These are phyloP conservation scores for Danionella dracula DNA, from an alignment of 2,797 vertebrate species.

Conservation along the genomic window DNA sequence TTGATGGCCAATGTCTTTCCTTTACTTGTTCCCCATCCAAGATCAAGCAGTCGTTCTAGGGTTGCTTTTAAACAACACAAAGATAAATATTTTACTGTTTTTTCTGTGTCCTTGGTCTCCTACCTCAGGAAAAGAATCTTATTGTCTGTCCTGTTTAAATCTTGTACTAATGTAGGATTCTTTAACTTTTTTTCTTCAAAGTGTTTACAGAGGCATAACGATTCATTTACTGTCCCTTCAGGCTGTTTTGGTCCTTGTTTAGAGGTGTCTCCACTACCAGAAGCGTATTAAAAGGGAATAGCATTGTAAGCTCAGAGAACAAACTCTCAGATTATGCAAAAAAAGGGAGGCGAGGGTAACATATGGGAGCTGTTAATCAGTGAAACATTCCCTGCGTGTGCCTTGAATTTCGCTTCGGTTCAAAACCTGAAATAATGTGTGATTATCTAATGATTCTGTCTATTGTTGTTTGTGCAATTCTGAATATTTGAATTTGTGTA, in stretches of 20 bases:
- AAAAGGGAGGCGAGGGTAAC: conserved; percentile 9
- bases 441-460: not conserved
- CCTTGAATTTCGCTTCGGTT: no score
- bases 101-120: conserved; percentile 39
- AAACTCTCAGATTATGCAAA: not conserved
- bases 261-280: not conserved
- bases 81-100: no score
- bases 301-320: not conserved
- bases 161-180: not conserved
- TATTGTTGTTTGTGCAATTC: not conserved
- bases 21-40: no score
- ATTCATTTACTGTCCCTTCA: no score
- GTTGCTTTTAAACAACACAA: no score
- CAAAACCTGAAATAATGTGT: not conserved
- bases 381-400: not conserved
- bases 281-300: not conserved
- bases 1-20: no score
- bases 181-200: not conserved
- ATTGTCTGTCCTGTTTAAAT: not conserved
- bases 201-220: not conserved
- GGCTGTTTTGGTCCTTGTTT: not conserved
- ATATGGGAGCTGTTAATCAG: not conserved
- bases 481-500: not conserved
- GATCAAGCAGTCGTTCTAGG: no score
- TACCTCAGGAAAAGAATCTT: conserved; percentile 53